Evolutionary conservation across 2,888 invertebrate genomes (phyloP), one percentile per base, ranked within the genome.

Genomic region (Latrodectus hesperus): DNA sequence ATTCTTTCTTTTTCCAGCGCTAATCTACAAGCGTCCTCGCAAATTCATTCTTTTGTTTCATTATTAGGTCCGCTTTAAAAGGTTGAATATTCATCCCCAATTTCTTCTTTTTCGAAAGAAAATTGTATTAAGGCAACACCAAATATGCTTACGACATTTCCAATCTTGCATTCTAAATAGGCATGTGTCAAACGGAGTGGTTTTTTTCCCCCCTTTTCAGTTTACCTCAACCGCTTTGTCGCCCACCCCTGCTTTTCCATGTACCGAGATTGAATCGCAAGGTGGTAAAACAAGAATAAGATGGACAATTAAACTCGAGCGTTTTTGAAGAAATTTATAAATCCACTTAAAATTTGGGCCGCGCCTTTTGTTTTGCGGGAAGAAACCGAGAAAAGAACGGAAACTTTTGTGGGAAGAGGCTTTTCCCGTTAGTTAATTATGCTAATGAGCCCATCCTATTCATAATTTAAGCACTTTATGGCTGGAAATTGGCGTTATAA

Each of bases 121-220:
- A 84, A 84, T 84, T 84, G 77, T 84, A 84, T 84, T 84, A 84
- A 52, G n/a, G 72, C 60, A 51, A 17, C 16, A 52, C 60, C 71
- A 84, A 84, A 84, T 84, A 84, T 84, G 72, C 84, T 84, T 78
- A 73, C 77, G 84, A 84, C 84, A 78, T 84, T 76, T 71, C 68
- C 82, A 83, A 83, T 83, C 75, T 55, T 12, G 65, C 75, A 75
- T 76, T 71, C 77, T 77, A 77, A 84, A 76, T 78, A 78, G 55
- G 77, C 73, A 73, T 68, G 65, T 84, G 84, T 84, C 84, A 84
- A 84, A 60, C 26, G 60, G 38, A n/a, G 65, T 53, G 67, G 70
- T 78, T 78, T 79, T 26, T 12, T 11, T 12, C 14, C 52, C 8
- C 64, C 53, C 38, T 75, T 73, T 22, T 4, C 1, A 38, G 38